These are phyloP conservation scores for Julus scandinavius DNA, from an alignment of 2,888 invertebrate species.

Conservation along the genomic window DNA sequence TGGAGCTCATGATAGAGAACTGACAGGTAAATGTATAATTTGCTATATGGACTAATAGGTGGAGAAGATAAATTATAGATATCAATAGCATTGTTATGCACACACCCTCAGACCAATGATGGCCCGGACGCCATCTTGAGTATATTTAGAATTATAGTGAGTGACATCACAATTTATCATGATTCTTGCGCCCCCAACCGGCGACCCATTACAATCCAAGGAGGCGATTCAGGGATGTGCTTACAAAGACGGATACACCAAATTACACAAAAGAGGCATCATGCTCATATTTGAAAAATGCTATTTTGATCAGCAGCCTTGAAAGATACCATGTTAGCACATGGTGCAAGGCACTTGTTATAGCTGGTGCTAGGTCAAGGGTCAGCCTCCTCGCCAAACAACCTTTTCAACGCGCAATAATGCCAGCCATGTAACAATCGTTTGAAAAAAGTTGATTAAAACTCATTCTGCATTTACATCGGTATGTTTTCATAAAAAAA, in stretches of 20 bases:
- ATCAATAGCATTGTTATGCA: too few relatives aligned
- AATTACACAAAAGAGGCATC: conserved; percentile 6
- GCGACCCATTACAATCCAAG: background rate
- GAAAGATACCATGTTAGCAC: conserved; percentile 29
- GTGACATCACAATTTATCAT: too few relatives aligned
- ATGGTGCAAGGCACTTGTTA: conserved; percentile 14
- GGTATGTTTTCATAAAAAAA: conserved; percentile 32
- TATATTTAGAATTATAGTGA: too few relatives aligned
- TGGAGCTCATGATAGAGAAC: too few relatives aligned
- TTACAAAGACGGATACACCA: background rate
- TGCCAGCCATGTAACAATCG: conserved; percentile 6
- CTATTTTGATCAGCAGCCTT: background rate
- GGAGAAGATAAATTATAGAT: too few relatives aligned
- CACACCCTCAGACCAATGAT: too few relatives aligned
- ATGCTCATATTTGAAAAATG: background rate
- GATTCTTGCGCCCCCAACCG: background rate
- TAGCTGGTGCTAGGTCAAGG: background rate
- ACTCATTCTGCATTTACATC: background rate
- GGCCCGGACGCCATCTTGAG: too few relatives aligned
- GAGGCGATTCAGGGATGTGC: background rate
- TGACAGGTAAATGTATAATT: too few relatives aligned
- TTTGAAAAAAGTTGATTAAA: conserved; percentile 9
- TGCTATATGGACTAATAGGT: too few relatives aligned
- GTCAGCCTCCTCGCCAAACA: conserved; percentile 29
- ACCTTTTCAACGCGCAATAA: conserved; percentile 12